phyloP scores from a whole-genome alignment of 2,888 invertebrate species.

The Sesia bembeciformis region DNA sequence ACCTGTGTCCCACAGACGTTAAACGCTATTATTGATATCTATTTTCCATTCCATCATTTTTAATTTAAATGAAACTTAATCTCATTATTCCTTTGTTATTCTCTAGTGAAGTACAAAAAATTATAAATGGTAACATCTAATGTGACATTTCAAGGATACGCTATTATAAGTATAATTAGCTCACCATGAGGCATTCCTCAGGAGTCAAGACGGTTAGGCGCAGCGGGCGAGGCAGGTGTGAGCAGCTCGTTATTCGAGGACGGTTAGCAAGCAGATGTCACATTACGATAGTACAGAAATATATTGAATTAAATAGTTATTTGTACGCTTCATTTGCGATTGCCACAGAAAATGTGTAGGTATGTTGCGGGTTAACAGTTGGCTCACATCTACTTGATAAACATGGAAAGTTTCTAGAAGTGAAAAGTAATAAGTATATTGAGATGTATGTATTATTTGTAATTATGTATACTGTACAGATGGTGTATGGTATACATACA shows the following conservation, averaged over 20 bases:
- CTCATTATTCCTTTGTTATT: too few relatives aligned
- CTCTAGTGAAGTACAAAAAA: too few relatives aligned
- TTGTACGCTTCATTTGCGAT: neutral
- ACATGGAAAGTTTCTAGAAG: neutral
- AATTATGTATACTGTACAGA: too few relatives aligned
- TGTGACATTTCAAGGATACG: neutral
- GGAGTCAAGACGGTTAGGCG: slow-evolving; percentile 18
- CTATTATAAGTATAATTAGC: neutral
- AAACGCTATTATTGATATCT: too few relatives aligned
- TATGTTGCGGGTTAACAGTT: neutral
- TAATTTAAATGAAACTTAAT: too few relatives aligned
- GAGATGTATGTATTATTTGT: too few relatives aligned
- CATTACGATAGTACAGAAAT: neutral
- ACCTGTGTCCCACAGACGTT: too few relatives aligned
- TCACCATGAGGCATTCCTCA: neutral
- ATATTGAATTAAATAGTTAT: neutral
- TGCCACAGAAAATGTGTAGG: neutral
- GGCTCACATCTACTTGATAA: neutral
- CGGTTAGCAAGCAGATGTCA: neutral
- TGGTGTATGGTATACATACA: too few relatives aligned
- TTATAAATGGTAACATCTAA: neutral
- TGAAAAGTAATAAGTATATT: too few relatives aligned
- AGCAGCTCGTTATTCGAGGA: neutral
- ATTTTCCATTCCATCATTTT: too few relatives aligned
- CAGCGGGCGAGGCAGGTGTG: slow-evolving; percentile 11